Base-by-base conservation (phyloP, 1,140 invertebrate species). In the Drosophila burlai region DNA sequence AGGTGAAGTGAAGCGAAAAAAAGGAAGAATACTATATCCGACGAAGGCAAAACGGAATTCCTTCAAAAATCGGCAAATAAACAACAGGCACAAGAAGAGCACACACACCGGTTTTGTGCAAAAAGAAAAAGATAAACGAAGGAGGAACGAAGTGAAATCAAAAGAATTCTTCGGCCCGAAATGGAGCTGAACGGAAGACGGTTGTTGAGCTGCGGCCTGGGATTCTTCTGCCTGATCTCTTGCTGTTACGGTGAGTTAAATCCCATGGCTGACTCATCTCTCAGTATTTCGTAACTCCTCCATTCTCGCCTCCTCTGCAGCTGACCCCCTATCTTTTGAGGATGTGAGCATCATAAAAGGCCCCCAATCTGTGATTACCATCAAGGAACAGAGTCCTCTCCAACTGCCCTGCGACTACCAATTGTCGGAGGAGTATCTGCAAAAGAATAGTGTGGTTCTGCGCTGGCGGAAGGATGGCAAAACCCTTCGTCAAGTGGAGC, bases 381-480 rank as follows among this genome's bases (percentile, higher is more conserved):
- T 79, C 16, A 87, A 84, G 74, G 85, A 87, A 45, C 85, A 84
- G 59, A 78, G 77, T 36, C 4, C 81, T 3, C 24, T 84, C 29
- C 62, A 81, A n/a, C 18, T 87, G 45, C 69, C 84, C 13, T 87
- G 84, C 29, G 54, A 26, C 26, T 89, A 89, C 36, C 69, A 81
- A 31, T 21, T 87, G 55, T 71, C 84, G 2, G 72, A 65, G 4
- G 50, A 36, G 11, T 69, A 78, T 57, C 65, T 67, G 3, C 68
- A 84, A 43, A 65, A 67, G 42, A 61, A 72, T 21, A 83, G 84
- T 49, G 69, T 84, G 11, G 63, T 65, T 0, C 18, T 87, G 45
- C 81, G 84, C 21, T 97, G 97, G 97, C 92, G 95, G n/a, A 97
- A 96, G 91, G 95, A 97, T 86, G 94, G 94, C 4, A 94, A 95